phyloP scores from a whole-genome alignment of 2,113 vertebrate genomes.

The Ramphastos sulfuratus region DNA sequence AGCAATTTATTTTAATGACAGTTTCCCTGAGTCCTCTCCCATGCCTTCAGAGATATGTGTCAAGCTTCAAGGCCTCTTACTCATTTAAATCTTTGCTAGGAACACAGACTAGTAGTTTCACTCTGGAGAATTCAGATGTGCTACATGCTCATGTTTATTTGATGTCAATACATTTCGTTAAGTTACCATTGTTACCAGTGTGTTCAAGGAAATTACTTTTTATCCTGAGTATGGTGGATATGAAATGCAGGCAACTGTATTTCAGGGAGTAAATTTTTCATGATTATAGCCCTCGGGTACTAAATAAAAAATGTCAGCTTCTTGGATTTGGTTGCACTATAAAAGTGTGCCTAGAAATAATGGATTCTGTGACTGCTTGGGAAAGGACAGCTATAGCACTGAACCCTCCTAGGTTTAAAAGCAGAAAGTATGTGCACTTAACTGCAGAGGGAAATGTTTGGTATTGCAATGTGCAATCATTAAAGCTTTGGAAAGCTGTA shows the following conservation, averaged over 20 bases:
- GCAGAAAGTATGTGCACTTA: slow-evolving; percentile 15
- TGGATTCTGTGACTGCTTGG: slow-evolving; percentile 24
- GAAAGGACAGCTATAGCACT: slow-evolving; percentile 1
- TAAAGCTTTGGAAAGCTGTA: neutral
- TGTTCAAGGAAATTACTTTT: slow-evolving; percentile 51
- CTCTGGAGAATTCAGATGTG: neutral
- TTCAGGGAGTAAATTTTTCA: slow-evolving; percentile 71
- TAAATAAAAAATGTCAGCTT: slow-evolving; percentile 72
- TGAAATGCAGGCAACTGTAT: slow-evolving; percentile 54
- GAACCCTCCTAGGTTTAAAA: neutral
- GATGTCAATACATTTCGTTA: neutral
- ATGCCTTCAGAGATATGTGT: neutral
- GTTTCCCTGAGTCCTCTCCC: neutral
- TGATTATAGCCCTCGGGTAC: slow-evolving; percentile 49
- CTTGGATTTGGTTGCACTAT: slow-evolving; percentile 45
- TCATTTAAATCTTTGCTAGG: neutral
- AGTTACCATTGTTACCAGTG: slow-evolving; percentile 37
- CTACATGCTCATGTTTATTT: slow-evolving; percentile 41
- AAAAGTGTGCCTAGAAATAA: slow-evolving; percentile 42
- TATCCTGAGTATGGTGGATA: slow-evolving; percentile 36
- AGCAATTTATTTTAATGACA: neutral
- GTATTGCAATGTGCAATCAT: neutral
- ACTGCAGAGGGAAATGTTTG: neutral
- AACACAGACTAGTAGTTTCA: neutral
- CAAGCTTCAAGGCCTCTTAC: neutral